Evolutionary conservation across 2,113 vertebrate species (phyloP), one percentile per base, ranked within the genome.

Genomic region (Ictalurus punctatus): DNA sequence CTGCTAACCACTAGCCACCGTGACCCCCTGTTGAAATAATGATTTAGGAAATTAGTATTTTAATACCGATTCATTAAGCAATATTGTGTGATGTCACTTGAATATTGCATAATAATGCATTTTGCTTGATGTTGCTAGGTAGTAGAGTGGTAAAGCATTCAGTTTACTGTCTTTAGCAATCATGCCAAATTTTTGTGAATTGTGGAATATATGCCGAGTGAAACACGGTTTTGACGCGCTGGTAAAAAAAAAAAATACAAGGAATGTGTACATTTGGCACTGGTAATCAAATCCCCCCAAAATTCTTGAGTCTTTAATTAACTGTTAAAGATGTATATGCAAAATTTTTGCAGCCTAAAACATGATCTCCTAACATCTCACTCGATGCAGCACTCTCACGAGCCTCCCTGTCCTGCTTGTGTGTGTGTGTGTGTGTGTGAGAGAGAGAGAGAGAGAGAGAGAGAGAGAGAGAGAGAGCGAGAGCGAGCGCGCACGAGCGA

Each of bases 331-430:
- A 79, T 27, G 25, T 79, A 79, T 54, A 58, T 30, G 27, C 10
- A 34, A 56, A 58, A 56, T 25, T 79, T 76, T 79, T 48, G 52
- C 27, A 78, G 74, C 84, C 5, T 27, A 23, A n/a, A 48, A n/a
- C 74, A 25, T 48, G 16, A 44, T 76, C 73, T 76, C 37, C 19
- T 37, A 76, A 76, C 21, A 12, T 58, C 67, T 7, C 23, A 23
- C 84, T 30, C 19, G 58, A 34, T 40, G 13, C 85, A 86, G 54
- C 23, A 63, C 4, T 27, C 52, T 52, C n/a, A 73, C 30, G 52
- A 27, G 78, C 27, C 37, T 84, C 27, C 23, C 34, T 23, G 4
- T 59, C 34, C 17, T 88, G 85, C 89, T 90, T 89, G n/a, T 90
- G 82, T 59, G 91, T 85, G 54, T 17, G 87, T 40, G 40, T 40